These are phyloP conservation scores for Erpornis zantholeuca DNA, from an alignment of 2,113 vertebrate species.

Conservation along the genomic window DNA sequence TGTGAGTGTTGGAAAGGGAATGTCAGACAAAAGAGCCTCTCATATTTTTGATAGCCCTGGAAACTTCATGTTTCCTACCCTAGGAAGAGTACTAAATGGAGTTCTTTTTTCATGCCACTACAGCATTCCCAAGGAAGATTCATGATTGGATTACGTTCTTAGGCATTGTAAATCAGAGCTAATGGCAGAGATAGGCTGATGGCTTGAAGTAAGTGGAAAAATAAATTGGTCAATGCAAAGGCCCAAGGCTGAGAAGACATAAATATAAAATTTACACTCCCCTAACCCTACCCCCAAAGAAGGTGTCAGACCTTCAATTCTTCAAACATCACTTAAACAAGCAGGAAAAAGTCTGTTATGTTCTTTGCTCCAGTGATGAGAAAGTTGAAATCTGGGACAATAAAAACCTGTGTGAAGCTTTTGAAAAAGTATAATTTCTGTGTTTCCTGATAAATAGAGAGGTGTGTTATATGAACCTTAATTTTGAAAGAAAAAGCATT, in stretches of 20 bases:
- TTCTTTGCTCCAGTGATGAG: neutral
- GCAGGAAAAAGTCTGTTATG: neutral
- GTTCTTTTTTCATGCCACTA: slow-evolving; percentile 23
- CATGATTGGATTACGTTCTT: slow-evolving; percentile 70
- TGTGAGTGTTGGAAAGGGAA: neutral
- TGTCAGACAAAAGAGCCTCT: slow-evolving; percentile 25
- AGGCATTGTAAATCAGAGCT: slow-evolving; percentile 71
- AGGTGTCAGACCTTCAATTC: slow-evolving; percentile 9
- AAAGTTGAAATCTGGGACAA: slow-evolving; percentile 12
- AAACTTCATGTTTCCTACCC: slow-evolving; percentile 41
- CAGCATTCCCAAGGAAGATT: slow-evolving; percentile 71
- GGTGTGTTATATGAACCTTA: neutral
- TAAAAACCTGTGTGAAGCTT: neutral
- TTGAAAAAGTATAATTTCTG: neutral
- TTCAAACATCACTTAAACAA: slow-evolving; percentile 36
- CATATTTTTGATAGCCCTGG: slow-evolving; percentile 17
- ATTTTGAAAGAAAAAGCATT: slow-evolving; percentile 8
- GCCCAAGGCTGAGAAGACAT: slow-evolving; percentile 54
- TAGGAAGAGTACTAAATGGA: slow-evolving; percentile 41
- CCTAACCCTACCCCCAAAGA: neutral
- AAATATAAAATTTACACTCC: slow-evolving; percentile 62
- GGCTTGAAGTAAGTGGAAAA: slow-evolving; percentile 71
- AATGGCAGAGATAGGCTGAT: slow-evolving; percentile 70
- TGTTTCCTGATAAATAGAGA: neutral
- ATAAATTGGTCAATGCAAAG: slow-evolving; percentile 65